Evolutionary conservation across 2,888 invertebrate genomes (phyloP).

Genomic region (Rhabditoides inermis): DNA sequence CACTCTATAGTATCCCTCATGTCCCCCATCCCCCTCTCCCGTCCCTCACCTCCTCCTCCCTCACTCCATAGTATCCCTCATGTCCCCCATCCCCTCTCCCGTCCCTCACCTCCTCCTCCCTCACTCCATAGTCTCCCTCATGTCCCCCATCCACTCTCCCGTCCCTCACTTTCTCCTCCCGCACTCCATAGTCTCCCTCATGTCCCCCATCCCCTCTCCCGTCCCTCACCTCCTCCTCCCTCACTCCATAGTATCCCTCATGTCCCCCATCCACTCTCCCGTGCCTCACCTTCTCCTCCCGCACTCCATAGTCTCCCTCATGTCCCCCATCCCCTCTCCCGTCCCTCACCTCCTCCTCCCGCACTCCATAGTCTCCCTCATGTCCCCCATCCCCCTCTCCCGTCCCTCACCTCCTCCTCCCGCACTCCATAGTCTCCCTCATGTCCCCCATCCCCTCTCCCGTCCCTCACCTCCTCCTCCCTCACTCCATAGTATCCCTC

Average conservation of each 20-base stretch:
- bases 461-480: constrained; percentile 82
- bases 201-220: too few species aligned
- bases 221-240: constrained; percentile 84
- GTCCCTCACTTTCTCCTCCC: constrained; percentile 84
- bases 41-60: constrained; percentile 84
- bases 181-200: constrained; percentile 94
- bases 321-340: too few species aligned
- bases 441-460: too few species aligned
- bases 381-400: too few species aligned
- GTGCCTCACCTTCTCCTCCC: constrained; percentile 84
- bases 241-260: constrained; percentile 94
- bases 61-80: constrained; percentile 94
- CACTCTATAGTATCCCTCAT: constrained; percentile 92
- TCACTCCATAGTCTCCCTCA: constrained; percentile 94
- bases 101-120: constrained; percentile 84
- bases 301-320: constrained; percentile 94
- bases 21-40: too few species aligned
- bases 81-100: too few species aligned
- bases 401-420: constrained; percentile 82
- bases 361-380: constrained; percentile 94
- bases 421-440: constrained; percentile 95
- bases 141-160: too few species aligned
- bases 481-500: constrained; percentile 95
- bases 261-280: too few species aligned
- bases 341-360: constrained; percentile 84